These are phyloP conservation scores for Hippoglossus hippoglossus DNA, from an alignment of 2,797 vertebrate species.

Conservation along the genomic window DNA sequence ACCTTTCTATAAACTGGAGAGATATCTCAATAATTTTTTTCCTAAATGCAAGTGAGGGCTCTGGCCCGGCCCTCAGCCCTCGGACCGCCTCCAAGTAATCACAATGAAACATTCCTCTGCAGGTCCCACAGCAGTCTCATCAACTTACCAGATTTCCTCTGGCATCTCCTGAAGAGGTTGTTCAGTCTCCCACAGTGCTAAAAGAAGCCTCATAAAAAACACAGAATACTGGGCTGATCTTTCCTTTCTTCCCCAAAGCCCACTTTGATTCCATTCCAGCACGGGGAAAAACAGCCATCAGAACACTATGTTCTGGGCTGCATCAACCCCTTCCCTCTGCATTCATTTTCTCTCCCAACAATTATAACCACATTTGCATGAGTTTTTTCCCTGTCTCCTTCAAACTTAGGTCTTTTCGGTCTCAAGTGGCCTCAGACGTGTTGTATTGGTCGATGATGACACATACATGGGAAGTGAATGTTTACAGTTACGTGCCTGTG, in stretches of 20 bases:
- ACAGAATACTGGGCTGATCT: conserved; percentile 17
- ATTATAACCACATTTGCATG: conserved; percentile 38
- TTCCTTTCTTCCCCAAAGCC: conserved; percentile 42
- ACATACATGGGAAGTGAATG: neutral
- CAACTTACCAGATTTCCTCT: conserved; percentile 35
- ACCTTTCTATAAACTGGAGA: conserved; percentile 7
- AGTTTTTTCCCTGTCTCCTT: conserved; percentile 8
- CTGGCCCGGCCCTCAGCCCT: neutral
- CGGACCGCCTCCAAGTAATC: conserved; percentile 1
- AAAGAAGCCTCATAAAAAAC: conserved; percentile 29
- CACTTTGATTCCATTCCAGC: conserved; percentile 61
- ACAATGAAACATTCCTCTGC: conserved; percentile 29
- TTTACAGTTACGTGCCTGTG: neutral
- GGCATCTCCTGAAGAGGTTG: conserved; percentile 47
- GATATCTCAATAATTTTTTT: neutral
- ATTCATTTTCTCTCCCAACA: conserved; percentile 22
- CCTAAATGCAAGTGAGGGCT: neutral
- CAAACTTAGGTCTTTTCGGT: neutral
- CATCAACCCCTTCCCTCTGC: conserved; percentile 25
- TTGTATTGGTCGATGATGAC: neutral
- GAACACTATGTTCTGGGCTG: conserved; percentile 70
- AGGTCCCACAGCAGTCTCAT: conserved; percentile 27
- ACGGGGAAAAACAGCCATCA: conserved; percentile 56
- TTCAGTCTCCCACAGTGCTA: conserved; percentile 40
- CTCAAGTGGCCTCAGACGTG: neutral